Evolutionary conservation across 2,797 vertebrate genomes (phyloP).

Genomic region (Ptychadena robeensis): DNA sequence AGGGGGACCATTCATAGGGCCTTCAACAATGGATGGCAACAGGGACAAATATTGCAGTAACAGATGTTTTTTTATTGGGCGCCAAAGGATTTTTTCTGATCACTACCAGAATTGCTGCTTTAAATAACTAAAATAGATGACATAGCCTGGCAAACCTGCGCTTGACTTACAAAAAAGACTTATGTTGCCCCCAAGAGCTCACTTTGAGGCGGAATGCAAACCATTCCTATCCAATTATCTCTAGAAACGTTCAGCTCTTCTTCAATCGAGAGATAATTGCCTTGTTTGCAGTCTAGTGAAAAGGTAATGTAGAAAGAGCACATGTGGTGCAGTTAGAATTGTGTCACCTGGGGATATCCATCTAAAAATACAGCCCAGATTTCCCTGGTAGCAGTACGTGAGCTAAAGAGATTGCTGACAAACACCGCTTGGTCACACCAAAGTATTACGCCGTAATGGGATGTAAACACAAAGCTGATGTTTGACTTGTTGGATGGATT

Average conservation of each 20-base stretch:
- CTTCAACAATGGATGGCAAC: no score
- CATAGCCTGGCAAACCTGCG: neutral
- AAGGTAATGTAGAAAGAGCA: neutral
- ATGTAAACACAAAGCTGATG: neutral
- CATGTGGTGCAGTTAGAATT: neutral
- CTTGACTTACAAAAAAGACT: neutral
- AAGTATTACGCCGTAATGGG: neutral
- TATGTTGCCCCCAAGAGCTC: neutral
- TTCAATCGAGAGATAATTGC: neutral
- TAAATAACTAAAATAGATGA: neutral
- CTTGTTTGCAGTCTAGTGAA: neutral
- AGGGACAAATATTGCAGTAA: neutral
- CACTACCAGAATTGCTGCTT: neutral
- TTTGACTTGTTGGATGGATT: neutral
- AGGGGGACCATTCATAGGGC: no score
- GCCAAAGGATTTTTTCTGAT: neutral
- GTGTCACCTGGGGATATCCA: constrained; percentile 8
- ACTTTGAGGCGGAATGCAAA: neutral
- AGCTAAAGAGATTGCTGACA: neutral
- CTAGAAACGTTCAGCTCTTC: neutral
- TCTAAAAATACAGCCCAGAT: constrained; percentile 25
- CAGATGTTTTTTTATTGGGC: neutral
- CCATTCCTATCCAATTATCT: neutral
- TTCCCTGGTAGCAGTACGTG: neutral
- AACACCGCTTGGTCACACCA: neutral